Percentiles rank a stretch among this genome's conserved stretches.
Conservation (phyloP, 2,113 vertebrate species). For the Neotoma lepida region DNA sequence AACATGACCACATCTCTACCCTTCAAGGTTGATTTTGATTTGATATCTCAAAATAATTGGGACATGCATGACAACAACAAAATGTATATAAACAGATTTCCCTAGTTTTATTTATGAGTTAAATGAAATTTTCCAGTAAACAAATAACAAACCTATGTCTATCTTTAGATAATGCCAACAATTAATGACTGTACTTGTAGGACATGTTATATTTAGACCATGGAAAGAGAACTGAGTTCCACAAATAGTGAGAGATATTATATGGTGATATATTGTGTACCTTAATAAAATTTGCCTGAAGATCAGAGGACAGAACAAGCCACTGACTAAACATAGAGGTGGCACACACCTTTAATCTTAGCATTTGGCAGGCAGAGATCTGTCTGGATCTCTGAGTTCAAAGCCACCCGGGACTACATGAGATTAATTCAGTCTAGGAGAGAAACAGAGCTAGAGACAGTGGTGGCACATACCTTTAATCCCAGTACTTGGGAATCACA, state of each 20-base stretch:
- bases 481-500: no score
- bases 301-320: no score
- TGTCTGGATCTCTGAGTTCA: no score
- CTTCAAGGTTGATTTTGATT: neutral
- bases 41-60: neutral
- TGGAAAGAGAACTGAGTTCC: neutral
- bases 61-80: neutral
- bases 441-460: no score
- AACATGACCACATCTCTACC: neutral
- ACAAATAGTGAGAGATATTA: neutral
- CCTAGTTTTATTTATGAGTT: neutral
- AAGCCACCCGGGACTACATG: no score
- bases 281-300: no score
- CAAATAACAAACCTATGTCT: neutral
- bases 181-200: neutral
- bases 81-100: neutral
- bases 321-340: no score
- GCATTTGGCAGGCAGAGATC: no score
- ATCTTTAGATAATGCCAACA: constrained; percentile 22
- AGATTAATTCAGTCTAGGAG: no score
- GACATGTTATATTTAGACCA: neutral
- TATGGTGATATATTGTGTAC: no score
- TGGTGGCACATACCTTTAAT: no score
- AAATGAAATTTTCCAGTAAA: constrained; percentile 17
- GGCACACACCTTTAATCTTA: no score